Percentiles rank a stretch among this genome's conserved stretches.
Evolutionary conservation across 2,888 invertebrate genomes (phyloP).

Genomic region (Mythimna lalbum): DNA sequence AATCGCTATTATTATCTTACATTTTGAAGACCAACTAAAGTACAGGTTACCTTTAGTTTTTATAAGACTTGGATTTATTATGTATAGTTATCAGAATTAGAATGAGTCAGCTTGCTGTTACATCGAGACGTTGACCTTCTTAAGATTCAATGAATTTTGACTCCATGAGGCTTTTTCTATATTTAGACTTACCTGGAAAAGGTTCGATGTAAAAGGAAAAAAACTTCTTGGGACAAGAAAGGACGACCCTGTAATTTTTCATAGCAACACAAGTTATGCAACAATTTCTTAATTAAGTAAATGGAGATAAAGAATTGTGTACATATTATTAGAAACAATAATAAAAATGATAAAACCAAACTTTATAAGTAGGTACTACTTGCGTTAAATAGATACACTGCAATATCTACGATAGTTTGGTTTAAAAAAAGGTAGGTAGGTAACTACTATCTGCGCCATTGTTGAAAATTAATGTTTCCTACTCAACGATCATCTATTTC

Average conservation of each 20-base stretch:
- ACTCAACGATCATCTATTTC: conserved; percentile 8
- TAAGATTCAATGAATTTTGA: conserved; percentile 42
- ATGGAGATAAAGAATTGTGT: background rate
- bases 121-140: conserved; percentile 58
- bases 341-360: background rate
- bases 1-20: conserved; percentile 38
- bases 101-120: conserved; percentile 56
- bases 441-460: background rate
- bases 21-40: conserved; percentile 11
- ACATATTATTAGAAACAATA: too few species aligned
- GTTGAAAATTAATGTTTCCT: conserved; percentile 48
- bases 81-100: conserved; percentile 47
- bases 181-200: conserved; percentile 53
- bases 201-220: conserved; percentile 15
- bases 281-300: background rate
- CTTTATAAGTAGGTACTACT: background rate
- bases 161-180: conserved; percentile 31
- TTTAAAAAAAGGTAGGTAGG: conserved; percentile 2
- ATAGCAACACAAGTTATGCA: background rate
- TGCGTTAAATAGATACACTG: background rate
- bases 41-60: conserved; percentile 42
- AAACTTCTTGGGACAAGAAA: conserved; percentile 1
- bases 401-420: conserved; percentile 7
- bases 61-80: conserved; percentile 22
- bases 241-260: background rate